Percentiles rank a stretch among this genome's conserved stretches.
Conservation (phyloP, 37 sponge, comb jelly and placozoan genomes). For the Chondrilla cf. caribensis region DNA sequence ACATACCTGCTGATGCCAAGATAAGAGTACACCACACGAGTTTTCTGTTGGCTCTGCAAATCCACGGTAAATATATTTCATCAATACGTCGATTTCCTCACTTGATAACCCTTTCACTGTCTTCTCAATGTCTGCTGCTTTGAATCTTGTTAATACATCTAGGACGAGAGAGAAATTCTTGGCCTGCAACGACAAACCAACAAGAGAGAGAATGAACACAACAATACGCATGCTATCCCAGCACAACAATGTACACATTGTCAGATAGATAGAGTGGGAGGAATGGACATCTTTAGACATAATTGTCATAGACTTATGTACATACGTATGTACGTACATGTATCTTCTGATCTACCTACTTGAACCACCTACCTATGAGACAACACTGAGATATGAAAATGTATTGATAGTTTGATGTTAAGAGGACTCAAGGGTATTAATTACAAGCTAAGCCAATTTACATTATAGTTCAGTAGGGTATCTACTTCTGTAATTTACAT, state of each 20-base stretch:
- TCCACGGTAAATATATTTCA: conserved; percentile 98
- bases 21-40: conserved; percentile 85
- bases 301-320: background rate
- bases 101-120: conserved; percentile 62
- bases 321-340: no score
- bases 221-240: background rate
- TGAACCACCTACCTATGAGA: no score
- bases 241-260: background rate
- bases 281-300: no score
- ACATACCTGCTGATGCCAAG: conserved; percentile 93
- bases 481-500: background rate
- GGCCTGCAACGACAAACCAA: conserved; percentile 44
- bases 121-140: conserved; percentile 75
- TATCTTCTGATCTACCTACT: no score
- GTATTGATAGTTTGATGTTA: no score
- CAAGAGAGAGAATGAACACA: background rate
- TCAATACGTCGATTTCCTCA: conserved; percentile 82
- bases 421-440: no score
- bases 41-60: conserved; percentile 96
- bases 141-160: conserved; percentile 90
- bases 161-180: conserved; percentile 78
- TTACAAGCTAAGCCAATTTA: no score
- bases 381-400: no score
- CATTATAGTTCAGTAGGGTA: no score
- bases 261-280: no score